Conservation (phyloP, 2,888 invertebrate species). For the Pollenia amentaria region DNA sequence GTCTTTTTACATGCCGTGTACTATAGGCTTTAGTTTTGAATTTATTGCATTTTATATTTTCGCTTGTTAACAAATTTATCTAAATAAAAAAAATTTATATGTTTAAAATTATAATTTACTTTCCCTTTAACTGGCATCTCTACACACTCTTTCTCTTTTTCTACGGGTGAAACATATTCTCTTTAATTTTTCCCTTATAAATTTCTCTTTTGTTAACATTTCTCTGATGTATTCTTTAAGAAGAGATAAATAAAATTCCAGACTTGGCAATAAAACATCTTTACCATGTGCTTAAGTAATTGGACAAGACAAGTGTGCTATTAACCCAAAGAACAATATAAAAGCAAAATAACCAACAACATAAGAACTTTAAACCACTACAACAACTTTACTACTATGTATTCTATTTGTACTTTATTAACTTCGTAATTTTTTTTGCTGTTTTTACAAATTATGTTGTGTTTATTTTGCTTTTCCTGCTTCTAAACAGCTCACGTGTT, state of each 20-base stretch:
- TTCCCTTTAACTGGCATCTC: background rate
- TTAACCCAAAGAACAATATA: slow-evolving; percentile 84
- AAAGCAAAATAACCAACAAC: slow-evolving; percentile 55
- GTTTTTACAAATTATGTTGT: slow-evolving; percentile 10
- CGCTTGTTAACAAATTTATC: too few species aligned
- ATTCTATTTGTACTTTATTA: slow-evolving; percentile 41
- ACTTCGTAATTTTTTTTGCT: slow-evolving; percentile 28
- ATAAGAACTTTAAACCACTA: background rate
- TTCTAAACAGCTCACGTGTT: slow-evolving; percentile 62
- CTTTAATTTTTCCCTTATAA: background rate
- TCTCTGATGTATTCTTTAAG: slow-evolving; percentile 6
- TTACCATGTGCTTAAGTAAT: slow-evolving; percentile 73
- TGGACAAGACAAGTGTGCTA: slow-evolving; percentile 84
- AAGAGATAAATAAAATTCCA: background rate
- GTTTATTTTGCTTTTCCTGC: slow-evolving; percentile 53
- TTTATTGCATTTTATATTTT: too few species aligned
- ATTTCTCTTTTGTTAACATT: slow-evolving; percentile 29
- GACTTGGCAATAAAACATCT: slow-evolving; percentile 47
- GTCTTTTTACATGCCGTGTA: too few species aligned
- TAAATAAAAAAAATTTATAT: too few species aligned
- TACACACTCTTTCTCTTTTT: background rate
- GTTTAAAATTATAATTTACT: background rate
- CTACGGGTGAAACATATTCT: background rate
- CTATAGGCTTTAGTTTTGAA: too few species aligned
- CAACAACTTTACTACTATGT: background rate